Evolutionary conservation across 2,888 invertebrate species (phyloP), one percentile per base, ranked within the genome.

Genomic region (Allygus modestus): DNA sequence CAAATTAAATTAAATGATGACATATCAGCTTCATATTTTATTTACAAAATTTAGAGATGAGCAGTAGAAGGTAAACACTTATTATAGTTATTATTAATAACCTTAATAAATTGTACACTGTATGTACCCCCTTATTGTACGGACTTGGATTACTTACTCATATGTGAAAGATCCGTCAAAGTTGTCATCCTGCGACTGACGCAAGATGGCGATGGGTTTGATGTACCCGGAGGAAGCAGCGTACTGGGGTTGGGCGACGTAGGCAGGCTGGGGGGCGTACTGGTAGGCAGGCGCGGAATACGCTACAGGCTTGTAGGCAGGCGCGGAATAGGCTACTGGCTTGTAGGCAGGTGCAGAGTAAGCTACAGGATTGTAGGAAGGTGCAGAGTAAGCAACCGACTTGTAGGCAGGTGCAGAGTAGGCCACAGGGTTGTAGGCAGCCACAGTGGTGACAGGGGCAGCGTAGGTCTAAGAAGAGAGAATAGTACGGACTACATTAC

Each of bases 131-230:
- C n/a, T n/a, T n/a, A n/a, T n/a, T n/a, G n/a, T n/a, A n/a, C n/a
- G n/a, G n/a, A n/a, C n/a, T n/a, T n/a, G n/a, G n/a, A n/a, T 15
- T 2, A 85, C 84, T 89, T 90, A 93, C 93, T 93, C 94, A 87
- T 88, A 94, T 85, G 89, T 89, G 90, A 93, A 94, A 0, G 92
- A 91, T 28, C 94, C 94, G 85, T 94, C 94, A 0, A 93, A 93
- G 87, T 91, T 91, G 43, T 93, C 91, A 86, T 91, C 91, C 81
- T 7, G 87, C 17, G 77, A 89, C 87, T 94, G 93, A 0, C 91
- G 91, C 23, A 94, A 37, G 87, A 94, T 94, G 26, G 94, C 94
- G 85, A 94, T 93, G 28, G 79, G 79, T 23, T 58, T 79, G 33
- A 73, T 33, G 26, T 83, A 83, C 1, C 41, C 54, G 1, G 54